phyloP scores from a whole-genome alignment of 1,140 invertebrate genomes.

The Paramacrobiotus metropolitanus region DNA sequence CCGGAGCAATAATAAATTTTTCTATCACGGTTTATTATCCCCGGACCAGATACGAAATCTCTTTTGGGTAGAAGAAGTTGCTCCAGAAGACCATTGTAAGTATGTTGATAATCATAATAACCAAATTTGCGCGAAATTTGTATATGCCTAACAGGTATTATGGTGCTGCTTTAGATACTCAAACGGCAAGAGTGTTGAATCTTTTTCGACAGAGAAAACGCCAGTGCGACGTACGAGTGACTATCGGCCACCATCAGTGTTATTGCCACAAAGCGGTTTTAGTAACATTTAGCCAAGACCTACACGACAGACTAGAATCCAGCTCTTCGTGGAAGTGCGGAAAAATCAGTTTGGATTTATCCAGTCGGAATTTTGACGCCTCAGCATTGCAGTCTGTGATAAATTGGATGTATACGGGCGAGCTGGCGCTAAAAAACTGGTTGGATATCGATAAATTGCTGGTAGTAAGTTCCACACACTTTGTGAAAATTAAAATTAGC shows the following conservation, averaged over 20 bases:
- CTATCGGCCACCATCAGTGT: background rate
- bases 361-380: background rate
- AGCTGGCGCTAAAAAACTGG: background rate
- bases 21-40: background rate
- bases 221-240: background rate
- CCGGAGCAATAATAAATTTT: background rate
- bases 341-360: background rate
- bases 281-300: conserved; percentile 2
- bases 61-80: background rate
- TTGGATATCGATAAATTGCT: background rate
- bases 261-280: background rate
- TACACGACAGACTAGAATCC: background rate
- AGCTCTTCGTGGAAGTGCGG: background rate
- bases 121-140: background rate
- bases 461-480: too few species aligned
- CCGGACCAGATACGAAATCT: background rate
- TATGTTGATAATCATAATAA: background rate
- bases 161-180: background rate
- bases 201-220: background rate
- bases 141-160: background rate
- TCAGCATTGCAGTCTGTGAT: background rate
- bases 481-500: too few species aligned
- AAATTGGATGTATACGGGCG: background rate
- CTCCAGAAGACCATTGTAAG: background rate
- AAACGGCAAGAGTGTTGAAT: background rate